phyloP scores from a whole-genome alignment of 1,140 invertebrate genomes.

The Conopomorpha cramerella region DNA sequence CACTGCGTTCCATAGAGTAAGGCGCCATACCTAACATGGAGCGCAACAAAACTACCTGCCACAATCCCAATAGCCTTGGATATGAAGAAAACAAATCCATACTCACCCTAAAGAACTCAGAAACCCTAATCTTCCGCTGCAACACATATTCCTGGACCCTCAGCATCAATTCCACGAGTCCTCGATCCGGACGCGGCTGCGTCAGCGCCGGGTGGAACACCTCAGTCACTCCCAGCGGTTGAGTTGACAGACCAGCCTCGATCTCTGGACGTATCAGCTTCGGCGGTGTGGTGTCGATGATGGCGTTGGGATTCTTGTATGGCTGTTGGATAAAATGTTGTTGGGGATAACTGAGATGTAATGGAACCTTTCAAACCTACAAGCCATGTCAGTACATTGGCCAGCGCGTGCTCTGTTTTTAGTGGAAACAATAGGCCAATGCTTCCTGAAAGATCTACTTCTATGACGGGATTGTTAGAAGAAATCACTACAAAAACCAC shows the following conservation, averaged over 20 bases:
- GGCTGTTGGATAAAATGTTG: conserved; percentile 57
- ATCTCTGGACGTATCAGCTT: conserved; percentile 68
- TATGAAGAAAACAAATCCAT: conserved; percentile 52
- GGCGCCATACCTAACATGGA: too few relatives aligned
- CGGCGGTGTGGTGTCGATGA: conserved; percentile 68
- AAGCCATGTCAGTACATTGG: too few relatives aligned
- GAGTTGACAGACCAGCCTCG: conserved; percentile 51
- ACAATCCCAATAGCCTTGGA: background rate
- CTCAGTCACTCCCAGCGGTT: conserved; percentile 57
- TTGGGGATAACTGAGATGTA: too few relatives aligned
- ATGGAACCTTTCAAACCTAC: too few relatives aligned
- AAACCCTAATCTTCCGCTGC: conserved; percentile 64
- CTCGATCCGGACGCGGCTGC: conserved; percentile 29
- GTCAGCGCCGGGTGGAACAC: conserved; percentile 63
- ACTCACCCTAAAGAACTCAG: conserved; percentile 53
- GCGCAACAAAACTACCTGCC: too few relatives aligned
- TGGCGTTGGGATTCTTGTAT: conserved; percentile 40
- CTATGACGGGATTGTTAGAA: background rate
- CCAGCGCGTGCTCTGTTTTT: too few relatives aligned
- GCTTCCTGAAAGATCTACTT: too few relatives aligned
- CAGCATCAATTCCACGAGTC: conserved; percentile 49
- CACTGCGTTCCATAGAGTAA: too few relatives aligned
- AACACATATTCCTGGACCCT: conserved; percentile 65
- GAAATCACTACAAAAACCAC: conserved; percentile 6
- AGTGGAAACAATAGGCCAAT: too few relatives aligned